A percentile compares a stretch with the other conserved stretches of the same genome.
phyloP scores from a whole-genome alignment of 2,888 invertebrate species.

The Drosophila aldrichi region DNA sequence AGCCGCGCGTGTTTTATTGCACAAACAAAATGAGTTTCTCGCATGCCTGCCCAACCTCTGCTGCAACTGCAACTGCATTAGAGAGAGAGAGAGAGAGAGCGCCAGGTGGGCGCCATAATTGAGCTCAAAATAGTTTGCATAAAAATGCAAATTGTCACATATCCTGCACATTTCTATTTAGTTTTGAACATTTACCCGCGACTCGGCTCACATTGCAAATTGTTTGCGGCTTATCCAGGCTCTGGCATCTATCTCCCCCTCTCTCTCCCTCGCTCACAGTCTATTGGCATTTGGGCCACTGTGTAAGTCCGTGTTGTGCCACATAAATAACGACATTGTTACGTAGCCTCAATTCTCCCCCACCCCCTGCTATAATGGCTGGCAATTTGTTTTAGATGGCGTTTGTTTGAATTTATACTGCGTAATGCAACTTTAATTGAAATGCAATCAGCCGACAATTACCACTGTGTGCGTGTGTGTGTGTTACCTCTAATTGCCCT shows the following conservation, averaged over 20 bases:
- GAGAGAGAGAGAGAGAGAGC: neutral
- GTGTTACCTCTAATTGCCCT: slow-evolving; percentile 41
- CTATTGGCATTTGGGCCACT: slow-evolving; percentile 3
- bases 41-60: slow-evolving; percentile 66
- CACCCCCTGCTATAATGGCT: slow-evolving; percentile 44
- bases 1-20: slow-evolving; percentile 65
- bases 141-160: slow-evolving; percentile 81
- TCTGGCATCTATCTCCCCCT: slow-evolving; percentile 29
- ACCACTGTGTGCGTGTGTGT: neutral
- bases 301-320: slow-evolving; percentile 18
- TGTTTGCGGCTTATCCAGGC: slow-evolving; percentile 67
- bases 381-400: slow-evolving; percentile 62
- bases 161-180: slow-evolving; percentile 78
- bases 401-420: slow-evolving; percentile 59
- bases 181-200: slow-evolving; percentile 55
- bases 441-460: slow-evolving; percentile 63
- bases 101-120: slow-evolving; percentile 56
- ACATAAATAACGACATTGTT: slow-evolving; percentile 46
- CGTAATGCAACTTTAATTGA: slow-evolving; percentile 65
- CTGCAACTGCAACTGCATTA: slow-evolving; percentile 59
- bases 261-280: too few species aligned
- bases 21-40: slow-evolving; percentile 78
- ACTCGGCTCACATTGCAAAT: slow-evolving; percentile 57
- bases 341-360: neutral
- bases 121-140: slow-evolving; percentile 76